Conservation (phyloP, 1,140 invertebrate genomes). For the Tetraneura akinire region DNA sequence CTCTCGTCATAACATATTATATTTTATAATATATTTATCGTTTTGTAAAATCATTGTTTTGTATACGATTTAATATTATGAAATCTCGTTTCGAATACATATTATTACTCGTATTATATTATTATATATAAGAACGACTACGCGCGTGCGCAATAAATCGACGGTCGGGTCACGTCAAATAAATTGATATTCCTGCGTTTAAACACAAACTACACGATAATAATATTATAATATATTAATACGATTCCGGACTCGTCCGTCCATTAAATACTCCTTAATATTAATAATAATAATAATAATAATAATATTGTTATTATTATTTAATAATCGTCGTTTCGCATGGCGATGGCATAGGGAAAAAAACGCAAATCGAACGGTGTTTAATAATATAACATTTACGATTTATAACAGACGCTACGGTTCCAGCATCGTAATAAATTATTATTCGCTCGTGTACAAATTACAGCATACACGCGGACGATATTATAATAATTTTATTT, state of each 20-base stretch:
- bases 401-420: not conserved
- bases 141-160: conserved; percentile 24
- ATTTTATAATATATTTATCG: too few species aligned
- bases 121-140: too few species aligned
- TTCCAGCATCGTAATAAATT: not conserved
- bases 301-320: too few species aligned
- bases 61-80: not conserved
- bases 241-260: not conserved
- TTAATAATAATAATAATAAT: too few species aligned
- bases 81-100: conserved; percentile 30
- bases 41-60: conserved; percentile 43
- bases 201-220: not conserved
- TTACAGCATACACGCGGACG: too few species aligned
- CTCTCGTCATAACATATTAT: too few species aligned
- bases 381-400: conserved; percentile 21
- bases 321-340: too few species aligned
- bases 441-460: too few species aligned
- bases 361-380: conserved; percentile 11
- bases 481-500: too few species aligned
- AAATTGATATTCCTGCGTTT: conserved; percentile 43
- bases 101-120: too few species aligned
- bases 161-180: conserved; percentile 26
- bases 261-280: conserved; percentile 30
- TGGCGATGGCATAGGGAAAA: too few species aligned
- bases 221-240: too few species aligned